Percentiles rank a stretch among this genome's conserved stretches.
phyloP scores from a whole-genome alignment of 1,140 invertebrate genomes.

The Venturia canescens region DNA sequence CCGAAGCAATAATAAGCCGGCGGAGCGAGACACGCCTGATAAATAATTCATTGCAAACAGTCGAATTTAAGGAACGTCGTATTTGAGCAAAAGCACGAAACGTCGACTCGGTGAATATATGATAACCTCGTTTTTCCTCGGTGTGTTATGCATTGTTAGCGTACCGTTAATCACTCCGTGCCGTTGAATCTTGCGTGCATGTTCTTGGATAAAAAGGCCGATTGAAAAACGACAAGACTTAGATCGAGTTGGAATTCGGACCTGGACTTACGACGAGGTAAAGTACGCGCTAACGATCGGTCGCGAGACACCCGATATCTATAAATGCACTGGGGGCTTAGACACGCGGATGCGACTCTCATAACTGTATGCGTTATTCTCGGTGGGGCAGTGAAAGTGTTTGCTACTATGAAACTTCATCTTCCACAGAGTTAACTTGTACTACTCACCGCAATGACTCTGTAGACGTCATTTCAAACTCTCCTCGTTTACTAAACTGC shows the following conservation, averaged over 20 bases:
- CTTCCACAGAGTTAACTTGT: slow-evolving; percentile 58
- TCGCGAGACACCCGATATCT: not conserved
- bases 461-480: not conserved
- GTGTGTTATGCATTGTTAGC: too few relatives aligned
- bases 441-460: not conserved
- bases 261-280: not conserved
- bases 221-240: not conserved
- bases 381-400: slow-evolving; percentile 70
- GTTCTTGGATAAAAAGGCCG: too few relatives aligned
- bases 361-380: not conserved
- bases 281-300: not conserved
- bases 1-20: too few relatives aligned
- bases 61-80: too few relatives aligned
- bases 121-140: too few relatives aligned
- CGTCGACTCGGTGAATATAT: too few relatives aligned
- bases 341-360: slow-evolving; percentile 27
- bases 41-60: too few relatives aligned
- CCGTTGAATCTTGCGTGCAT: too few relatives aligned
- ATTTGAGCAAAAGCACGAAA: too few relatives aligned
- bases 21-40: too few relatives aligned
- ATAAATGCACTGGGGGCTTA: not conserved
- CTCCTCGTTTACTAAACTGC: slow-evolving; percentile 12
- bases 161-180: too few relatives aligned
- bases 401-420: slow-evolving; percentile 65
- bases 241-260: not conserved